A percentile compares a stretch with the other conserved stretches of the same genome.
Evolutionary conservation across 1,140 invertebrate species (phyloP).

Genomic region (Chlorops oryzae): DNA sequence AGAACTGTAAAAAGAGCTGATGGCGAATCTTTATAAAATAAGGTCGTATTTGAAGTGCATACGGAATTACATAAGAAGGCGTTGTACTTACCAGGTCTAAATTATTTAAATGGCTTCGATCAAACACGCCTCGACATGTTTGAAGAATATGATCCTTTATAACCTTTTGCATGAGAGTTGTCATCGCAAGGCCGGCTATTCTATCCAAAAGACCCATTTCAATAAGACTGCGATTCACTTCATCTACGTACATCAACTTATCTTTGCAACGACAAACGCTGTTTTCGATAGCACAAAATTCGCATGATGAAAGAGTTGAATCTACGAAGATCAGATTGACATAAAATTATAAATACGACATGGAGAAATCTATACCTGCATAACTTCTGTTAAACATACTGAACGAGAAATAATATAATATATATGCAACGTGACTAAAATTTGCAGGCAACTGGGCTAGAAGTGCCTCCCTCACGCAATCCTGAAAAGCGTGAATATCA

Average conservation of each 20-base stretch:
- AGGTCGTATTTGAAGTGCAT: no score
- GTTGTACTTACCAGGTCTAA: conserved; percentile 60
- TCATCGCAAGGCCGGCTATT: conserved; percentile 72
- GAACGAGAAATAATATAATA: conserved; percentile 71
- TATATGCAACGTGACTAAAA: conserved; percentile 62
- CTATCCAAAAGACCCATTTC: conserved; percentile 73
- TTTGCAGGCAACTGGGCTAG: conserved; percentile 64
- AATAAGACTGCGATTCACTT: conserved; percentile 67
- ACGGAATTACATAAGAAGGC: no score
- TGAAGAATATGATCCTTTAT: conserved; percentile 74
- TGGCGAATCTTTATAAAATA: no score
- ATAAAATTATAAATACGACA: neutral
- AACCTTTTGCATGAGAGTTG: conserved; percentile 70
- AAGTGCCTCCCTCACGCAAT: conserved; percentile 59
- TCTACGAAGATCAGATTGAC: conserved; percentile 33
- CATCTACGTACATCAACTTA: conserved; percentile 69
- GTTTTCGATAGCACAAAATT: conserved; percentile 64
- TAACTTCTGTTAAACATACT: conserved; percentile 55
- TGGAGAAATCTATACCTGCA: conserved; percentile 18
- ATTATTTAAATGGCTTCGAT: conserved; percentile 65
- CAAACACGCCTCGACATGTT: conserved; percentile 76
- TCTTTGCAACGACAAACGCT: conserved; percentile 67
- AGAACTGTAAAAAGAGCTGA: no score
- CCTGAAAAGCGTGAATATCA: no score
- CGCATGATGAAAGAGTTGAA: conserved; percentile 58